A percentile compares a stretch with the other conserved stretches of the same genome.
These are phyloP conservation scores for Cryptoprocta ferox DNA, from an alignment of 2,797 vertebrate genomes.

Conservation along the genomic window DNA sequence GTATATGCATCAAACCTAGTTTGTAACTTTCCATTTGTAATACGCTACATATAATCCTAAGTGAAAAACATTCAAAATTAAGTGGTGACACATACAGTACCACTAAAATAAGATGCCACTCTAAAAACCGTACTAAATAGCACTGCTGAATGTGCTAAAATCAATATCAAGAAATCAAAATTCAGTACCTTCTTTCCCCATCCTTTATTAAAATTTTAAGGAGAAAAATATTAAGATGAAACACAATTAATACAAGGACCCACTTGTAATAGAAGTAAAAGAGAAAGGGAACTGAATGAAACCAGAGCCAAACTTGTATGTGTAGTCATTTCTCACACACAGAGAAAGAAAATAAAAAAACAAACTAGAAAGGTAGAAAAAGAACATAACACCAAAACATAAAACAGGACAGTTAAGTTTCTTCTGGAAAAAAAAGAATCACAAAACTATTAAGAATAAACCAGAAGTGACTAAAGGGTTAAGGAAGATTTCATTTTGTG, in stretches of 20 bases:
- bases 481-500: not conserved
- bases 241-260: not conserved
- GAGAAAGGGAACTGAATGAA: not conserved
- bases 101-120: not conserved
- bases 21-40: not conserved
- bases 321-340: conserved; percentile 1
- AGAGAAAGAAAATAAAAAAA: not conserved
- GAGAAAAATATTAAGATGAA: not conserved
- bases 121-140: not conserved
- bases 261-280: not conserved
- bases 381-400: not conserved
- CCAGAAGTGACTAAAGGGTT: not conserved
- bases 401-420: not conserved
- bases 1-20: not conserved
- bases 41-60: not conserved
- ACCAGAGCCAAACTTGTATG: not conserved
- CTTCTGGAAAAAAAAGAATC: not conserved
- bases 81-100: not conserved
- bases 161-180: not conserved
- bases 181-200: not conserved
- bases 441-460: not conserved
- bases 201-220: not conserved
- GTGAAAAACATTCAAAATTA: not conserved
- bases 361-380: not conserved
- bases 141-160: not conserved